Percentiles rank a stretch among this genome's conserved stretches.
These are phyloP conservation scores for Podocnemis expansa DNA, from an alignment of 2,113 vertebrate species.

Conservation along the genomic window DNA sequence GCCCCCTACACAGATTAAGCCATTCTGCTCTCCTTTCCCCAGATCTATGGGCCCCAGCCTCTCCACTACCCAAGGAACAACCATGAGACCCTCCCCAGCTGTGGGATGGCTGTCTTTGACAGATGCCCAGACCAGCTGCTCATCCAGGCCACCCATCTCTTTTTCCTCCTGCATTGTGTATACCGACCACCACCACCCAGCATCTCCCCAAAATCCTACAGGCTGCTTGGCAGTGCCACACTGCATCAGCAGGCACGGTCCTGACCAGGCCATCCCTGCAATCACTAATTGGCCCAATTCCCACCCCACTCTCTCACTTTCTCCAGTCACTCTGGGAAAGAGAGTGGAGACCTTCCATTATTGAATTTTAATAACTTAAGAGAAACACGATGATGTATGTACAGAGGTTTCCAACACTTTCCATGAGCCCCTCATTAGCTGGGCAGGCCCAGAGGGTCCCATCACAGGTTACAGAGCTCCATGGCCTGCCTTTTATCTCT, in stretches of 20 bases:
- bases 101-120: background rate
- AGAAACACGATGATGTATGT: background rate
- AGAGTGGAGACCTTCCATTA: background rate
- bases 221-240: background rate
- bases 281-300: background rate
- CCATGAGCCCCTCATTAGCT: background rate
- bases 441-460: background rate
- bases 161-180: background rate
- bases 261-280: background rate
- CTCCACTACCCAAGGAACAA: background rate
- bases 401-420: background rate
- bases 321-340: background rate
- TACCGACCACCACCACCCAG: background rate
- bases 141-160: background rate
- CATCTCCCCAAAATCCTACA: background rate
- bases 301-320: background rate
- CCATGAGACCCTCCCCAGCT: background rate
- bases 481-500: background rate
- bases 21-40: background rate
- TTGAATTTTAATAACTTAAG: slow-evolving; percentile 64
- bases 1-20: background rate
- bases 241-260: background rate
- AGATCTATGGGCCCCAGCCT: background rate
- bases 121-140: background rate
- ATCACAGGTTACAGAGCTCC: background rate